phyloP scores from a whole-genome alignment of 1,140 invertebrate species.

The Anastrepha ludens region DNA sequence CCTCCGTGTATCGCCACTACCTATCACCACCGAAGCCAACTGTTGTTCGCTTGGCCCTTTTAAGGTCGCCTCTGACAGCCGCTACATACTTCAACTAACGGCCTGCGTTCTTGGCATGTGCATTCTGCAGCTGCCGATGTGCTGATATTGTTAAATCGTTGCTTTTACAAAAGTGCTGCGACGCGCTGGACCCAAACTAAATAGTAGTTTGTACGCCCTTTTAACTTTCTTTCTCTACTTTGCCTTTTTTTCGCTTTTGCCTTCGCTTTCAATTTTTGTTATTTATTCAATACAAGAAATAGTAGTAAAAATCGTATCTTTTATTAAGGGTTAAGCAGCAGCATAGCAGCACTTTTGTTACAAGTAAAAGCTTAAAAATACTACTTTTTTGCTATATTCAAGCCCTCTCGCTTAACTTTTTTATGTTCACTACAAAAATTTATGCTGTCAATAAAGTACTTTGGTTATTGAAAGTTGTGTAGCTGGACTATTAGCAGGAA shows the following conservation, averaged over 20 bases:
- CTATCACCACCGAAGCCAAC: neutral
- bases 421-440: neutral
- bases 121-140: neutral
- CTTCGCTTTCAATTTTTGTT: neutral
- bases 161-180: neutral
- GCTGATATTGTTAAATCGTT: constrained; percentile 7
- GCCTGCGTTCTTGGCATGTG: neutral
- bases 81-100: neutral
- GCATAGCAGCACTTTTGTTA: constrained; percentile 31
- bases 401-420: neutral
- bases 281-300: constrained; percentile 27
- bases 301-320: neutral
- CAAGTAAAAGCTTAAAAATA: constrained; percentile 12
- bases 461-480: neutral
- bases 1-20: constrained; percentile 15
- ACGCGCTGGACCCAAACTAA: no score
- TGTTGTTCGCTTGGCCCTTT: neutral
- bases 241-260: neutral
- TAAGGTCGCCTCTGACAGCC: constrained; percentile 20
- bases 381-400: neutral
- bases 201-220: no score
- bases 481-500: constrained; percentile 31
- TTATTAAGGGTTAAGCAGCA: constrained; percentile 42
- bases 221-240: neutral
- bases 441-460: constrained; percentile 42